A percentile compares a stretch with the other conserved stretches of the same genome.
phyloP scores from a whole-genome alignment of 2,888 invertebrate genomes.

The Netelia fuscicornis region DNA sequence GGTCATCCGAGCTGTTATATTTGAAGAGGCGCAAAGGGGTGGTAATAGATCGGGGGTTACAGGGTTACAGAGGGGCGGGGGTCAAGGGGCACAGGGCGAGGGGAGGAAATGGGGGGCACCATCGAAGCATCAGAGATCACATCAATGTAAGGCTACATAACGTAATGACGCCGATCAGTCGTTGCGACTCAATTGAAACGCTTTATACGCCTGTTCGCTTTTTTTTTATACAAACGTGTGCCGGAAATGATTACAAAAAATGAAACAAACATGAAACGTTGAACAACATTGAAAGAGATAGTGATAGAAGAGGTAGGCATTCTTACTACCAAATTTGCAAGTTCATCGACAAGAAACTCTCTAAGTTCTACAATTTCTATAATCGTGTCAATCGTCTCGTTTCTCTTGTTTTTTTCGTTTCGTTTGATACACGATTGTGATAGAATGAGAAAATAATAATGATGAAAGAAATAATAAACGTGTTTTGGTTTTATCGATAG shows the following conservation, averaged over 20 bases:
- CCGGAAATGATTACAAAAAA: slow-evolving; percentile 24
- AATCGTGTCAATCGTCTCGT: slow-evolving; percentile 16
- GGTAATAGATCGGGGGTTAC: slow-evolving; percentile 28
- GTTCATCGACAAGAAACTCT: slow-evolving; percentile 55
- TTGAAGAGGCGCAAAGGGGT: slow-evolving; percentile 37
- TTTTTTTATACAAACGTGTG: slow-evolving; percentile 57
- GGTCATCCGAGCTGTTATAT: slow-evolving; percentile 42
- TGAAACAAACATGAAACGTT: slow-evolving; percentile 1
- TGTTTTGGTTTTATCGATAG: slow-evolving; percentile 17
- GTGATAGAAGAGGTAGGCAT: slow-evolving; percentile 48
- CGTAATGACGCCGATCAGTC: slow-evolving; percentile 83
- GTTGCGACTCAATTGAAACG: slow-evolving; percentile 84
- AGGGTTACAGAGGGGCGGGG: slow-evolving; percentile 43
- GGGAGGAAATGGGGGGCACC: slow-evolving; percentile 59
- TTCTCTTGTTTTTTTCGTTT: slow-evolving; percentile 20
- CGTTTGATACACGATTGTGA: slow-evolving; percentile 3
- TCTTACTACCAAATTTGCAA: slow-evolving; percentile 56
- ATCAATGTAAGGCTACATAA: slow-evolving; percentile 85
- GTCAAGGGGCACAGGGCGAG: slow-evolving; percentile 37
- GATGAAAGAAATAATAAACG: slow-evolving; percentile 34
- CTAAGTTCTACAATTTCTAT: slow-evolving; percentile 42
- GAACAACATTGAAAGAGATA: slow-evolving; percentile 13
- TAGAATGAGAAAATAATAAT: slow-evolving; percentile 17
- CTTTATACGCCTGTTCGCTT: slow-evolving; percentile 78
- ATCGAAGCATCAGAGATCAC: slow-evolving; percentile 75